Conservation (phyloP, 2,888 invertebrate species). For the Cantharis lateralis region DNA sequence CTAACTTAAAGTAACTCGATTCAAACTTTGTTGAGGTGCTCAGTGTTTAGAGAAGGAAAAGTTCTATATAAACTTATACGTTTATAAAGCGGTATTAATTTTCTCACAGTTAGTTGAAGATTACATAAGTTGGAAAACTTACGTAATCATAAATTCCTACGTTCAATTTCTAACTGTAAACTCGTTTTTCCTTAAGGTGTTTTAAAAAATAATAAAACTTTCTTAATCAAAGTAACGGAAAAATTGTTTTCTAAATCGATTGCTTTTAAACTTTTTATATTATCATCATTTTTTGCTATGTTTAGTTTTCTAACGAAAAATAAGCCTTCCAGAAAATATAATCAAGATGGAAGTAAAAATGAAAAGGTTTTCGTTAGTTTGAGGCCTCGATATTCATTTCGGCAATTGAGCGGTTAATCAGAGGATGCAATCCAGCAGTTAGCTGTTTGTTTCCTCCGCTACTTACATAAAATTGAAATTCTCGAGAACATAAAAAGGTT, state of each 20-base stretch:
- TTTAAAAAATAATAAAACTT: neutral
- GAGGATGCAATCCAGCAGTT: neutral
- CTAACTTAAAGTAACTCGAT: slow-evolving; percentile 32
- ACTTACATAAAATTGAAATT: neutral
- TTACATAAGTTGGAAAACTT: slow-evolving; percentile 8
- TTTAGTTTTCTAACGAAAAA: neutral
- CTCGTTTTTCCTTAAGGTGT: neutral
- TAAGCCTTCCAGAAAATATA: neutral
- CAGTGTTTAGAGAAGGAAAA: slow-evolving; percentile 15
- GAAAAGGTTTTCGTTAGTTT: too few relatives aligned
- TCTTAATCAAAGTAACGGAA: neutral
- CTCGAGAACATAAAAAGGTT: neutral
- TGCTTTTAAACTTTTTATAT: neutral
- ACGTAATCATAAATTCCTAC: slow-evolving; percentile 4
- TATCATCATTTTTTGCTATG: neutral
- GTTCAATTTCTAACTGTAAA: neutral
- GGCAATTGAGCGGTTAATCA: neutral
- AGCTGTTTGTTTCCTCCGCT: neutral
- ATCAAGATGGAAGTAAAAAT: neutral
- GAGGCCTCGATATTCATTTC: neutral
- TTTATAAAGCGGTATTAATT: slow-evolving; percentile 15
- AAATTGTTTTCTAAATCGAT: neutral
- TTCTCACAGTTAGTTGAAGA: slow-evolving; percentile 9
- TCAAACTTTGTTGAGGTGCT: slow-evolving; percentile 17
- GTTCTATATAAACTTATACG: slow-evolving; percentile 11